phyloP scores from a whole-genome alignment of 2,888 invertebrate genomes.

The Pherbina coryleti region DNA sequence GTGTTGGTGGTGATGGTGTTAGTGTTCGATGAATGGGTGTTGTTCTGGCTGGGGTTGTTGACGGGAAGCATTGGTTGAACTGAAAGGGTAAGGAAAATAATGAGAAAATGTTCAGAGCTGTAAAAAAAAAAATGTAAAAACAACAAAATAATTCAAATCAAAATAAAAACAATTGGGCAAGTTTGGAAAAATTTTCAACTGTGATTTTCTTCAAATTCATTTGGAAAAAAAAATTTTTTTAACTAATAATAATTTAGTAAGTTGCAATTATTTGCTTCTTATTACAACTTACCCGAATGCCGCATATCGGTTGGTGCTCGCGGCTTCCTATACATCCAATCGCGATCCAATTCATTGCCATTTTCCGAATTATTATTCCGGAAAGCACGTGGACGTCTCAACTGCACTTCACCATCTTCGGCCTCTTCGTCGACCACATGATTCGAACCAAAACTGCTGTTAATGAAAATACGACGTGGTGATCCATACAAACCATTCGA shows the following conservation, averaged over 20 bases:
- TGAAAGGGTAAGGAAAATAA: conserved; percentile 56
- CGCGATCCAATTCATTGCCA: conserved; percentile 66
- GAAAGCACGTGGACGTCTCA: conserved; percentile 62
- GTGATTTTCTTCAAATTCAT: too few relatives aligned
- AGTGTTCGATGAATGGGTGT: background rate
- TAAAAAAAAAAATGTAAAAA: too few relatives aligned
- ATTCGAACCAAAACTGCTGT: conserved; percentile 66
- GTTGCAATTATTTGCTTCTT: too few relatives aligned
- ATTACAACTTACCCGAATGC: conserved; percentile 63
- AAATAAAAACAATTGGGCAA: background rate
- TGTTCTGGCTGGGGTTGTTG: conserved; percentile 42
- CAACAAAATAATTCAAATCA: too few relatives aligned
- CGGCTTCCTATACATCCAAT: conserved; percentile 69
- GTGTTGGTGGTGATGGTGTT: conserved; percentile 65
- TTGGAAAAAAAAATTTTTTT: too few relatives aligned
- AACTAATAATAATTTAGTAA: too few relatives aligned
- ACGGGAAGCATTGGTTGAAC: conserved; percentile 70
- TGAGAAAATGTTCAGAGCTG: too few relatives aligned
- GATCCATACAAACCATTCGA: conserved; percentile 67
- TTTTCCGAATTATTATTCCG: conserved; percentile 63
- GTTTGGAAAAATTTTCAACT: background rate
- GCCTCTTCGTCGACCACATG: conserved; percentile 68
- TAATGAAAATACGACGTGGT: conserved; percentile 66
- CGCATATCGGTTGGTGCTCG: conserved; percentile 68
- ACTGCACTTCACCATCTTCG: conserved; percentile 66